Conservation (phyloP, 2,888 invertebrate species). For the Euphydryas editha region DNA sequence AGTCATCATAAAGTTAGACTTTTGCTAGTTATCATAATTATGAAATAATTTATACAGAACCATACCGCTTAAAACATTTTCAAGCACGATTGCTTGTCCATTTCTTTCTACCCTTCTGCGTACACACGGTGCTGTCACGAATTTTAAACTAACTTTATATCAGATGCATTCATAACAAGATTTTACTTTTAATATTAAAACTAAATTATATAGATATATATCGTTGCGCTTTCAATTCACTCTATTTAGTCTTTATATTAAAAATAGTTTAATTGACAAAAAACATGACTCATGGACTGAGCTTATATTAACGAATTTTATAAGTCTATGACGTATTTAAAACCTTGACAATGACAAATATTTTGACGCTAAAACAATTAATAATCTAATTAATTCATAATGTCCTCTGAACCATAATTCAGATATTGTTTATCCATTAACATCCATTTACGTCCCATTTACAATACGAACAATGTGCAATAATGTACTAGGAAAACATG, state of each 20-base stretch:
- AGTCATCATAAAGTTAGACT: not conserved
- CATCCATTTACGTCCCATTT: conserved; percentile 50
- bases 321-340: not conserved
- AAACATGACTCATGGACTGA: too few species aligned
- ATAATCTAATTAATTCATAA: conserved; percentile 23
- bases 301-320: too few species aligned
- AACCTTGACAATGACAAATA: not conserved
- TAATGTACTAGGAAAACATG: conserved; percentile 48
- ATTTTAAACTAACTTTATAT: conserved; percentile 31
- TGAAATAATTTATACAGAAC: conserved; percentile 1
- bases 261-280: too few species aligned
- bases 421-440: conserved; percentile 40
- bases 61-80: not conserved
- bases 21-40: not conserved
- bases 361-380: conserved; percentile 14
- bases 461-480: conserved; percentile 53
- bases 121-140: conserved; percentile 30
- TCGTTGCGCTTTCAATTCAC: too few species aligned
- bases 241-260: too few species aligned
- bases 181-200: too few species aligned
- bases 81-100: conserved; percentile 3
- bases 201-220: too few species aligned
- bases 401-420: conserved; percentile 12
- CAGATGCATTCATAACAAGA: conserved; percentile 9
- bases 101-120: conserved; percentile 27